Percentiles rank a stretch among this genome's conserved stretches.
phyloP scores from a whole-genome alignment of 2,113 vertebrate species.

The Mustelus asterias region DNA sequence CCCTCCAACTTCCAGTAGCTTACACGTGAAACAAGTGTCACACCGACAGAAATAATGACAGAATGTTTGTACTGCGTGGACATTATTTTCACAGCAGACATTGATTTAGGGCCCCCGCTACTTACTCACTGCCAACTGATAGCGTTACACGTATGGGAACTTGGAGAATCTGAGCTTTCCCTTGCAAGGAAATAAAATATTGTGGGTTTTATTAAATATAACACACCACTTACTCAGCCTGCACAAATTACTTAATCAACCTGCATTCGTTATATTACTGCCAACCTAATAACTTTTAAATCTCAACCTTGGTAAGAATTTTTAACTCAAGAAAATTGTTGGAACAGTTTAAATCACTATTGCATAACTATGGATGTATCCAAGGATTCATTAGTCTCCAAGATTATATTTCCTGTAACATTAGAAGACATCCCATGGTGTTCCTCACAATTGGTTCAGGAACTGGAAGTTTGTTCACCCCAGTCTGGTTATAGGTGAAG shows the following conservation, averaged over 20 bases:
- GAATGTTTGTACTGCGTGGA: background rate
- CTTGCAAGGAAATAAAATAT: background rate
- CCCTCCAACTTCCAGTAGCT: background rate
- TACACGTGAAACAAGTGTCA: background rate
- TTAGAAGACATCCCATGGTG: background rate
- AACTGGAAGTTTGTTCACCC: background rate
- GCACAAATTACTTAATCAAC: background rate
- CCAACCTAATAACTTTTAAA: background rate
- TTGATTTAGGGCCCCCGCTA: background rate
- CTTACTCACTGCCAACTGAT: background rate
- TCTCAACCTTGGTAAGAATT: background rate
- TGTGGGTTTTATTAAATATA: background rate
- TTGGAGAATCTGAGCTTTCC: background rate
- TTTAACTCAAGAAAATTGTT: background rate
- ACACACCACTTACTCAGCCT: too few relatives aligned
- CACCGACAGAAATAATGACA: background rate
- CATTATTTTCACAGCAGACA: conserved; percentile 3
- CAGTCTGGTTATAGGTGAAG: background rate
- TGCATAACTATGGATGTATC: background rate
- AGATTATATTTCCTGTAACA: background rate
- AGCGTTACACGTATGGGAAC: background rate
- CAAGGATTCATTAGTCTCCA: background rate
- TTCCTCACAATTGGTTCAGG: background rate
- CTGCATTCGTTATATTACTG: background rate
- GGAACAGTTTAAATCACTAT: background rate